Evolutionary conservation across 2,797 vertebrate species (phyloP).

Genomic region (Pseudomugil tenellus): DNA sequence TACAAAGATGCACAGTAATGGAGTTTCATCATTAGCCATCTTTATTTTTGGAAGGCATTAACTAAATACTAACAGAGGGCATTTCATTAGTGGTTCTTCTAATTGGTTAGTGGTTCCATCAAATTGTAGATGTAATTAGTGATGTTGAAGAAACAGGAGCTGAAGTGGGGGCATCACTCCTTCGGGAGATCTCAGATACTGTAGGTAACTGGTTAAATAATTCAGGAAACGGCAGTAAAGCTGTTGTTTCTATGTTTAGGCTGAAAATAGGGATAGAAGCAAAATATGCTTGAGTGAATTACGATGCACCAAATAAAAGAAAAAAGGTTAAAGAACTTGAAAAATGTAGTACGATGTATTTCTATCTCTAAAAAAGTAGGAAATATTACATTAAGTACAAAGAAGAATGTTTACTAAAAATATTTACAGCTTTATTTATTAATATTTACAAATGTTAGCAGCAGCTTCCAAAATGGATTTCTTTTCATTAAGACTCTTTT

Average conservation of each 20-base stretch:
- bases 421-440: too few species aligned
- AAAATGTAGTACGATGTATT: not conserved
- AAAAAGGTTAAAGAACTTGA: too few species aligned
- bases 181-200: conserved; percentile 48
- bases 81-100: conserved; percentile 60
- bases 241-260: conserved; percentile 5
- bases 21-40: not conserved
- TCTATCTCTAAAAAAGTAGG: not conserved
- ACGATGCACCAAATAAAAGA: too few species aligned
- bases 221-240: conserved; percentile 55
- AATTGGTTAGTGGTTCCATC: too few species aligned
- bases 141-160: conserved; percentile 69
- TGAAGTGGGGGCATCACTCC: conserved; percentile 28
- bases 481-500: not conserved
- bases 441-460: too few species aligned
- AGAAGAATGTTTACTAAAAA: too few species aligned
- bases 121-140: conserved; percentile 71
- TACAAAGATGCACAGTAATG: not conserved
- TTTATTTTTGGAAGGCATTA: conserved; percentile 10
- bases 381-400: not conserved
- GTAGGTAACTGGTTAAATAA: conserved; percentile 73
- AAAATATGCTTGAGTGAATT: not conserved
- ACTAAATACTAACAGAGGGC: conserved; percentile 50
- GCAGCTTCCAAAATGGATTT: conserved; percentile 1
- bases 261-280: conserved; percentile 3